Evolutionary conservation across 2,888 invertebrate genomes (phyloP).

Genomic region (Melipona bicolor): DNA sequence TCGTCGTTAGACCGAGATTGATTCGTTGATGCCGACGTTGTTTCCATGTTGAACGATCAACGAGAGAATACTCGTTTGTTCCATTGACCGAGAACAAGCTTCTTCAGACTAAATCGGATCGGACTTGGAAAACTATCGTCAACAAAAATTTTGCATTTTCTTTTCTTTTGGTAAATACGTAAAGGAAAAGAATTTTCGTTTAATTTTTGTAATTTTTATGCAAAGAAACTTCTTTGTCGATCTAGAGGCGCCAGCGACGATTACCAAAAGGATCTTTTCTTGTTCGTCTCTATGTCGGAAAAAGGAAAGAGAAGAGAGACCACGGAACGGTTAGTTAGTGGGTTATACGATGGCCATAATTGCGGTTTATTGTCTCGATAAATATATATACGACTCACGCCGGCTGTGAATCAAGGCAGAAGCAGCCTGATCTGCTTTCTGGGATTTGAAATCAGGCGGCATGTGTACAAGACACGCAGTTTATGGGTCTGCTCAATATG

Average conservation of each 20-base stretch:
- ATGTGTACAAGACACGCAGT: constrained; percentile 40
- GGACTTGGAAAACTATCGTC: not conserved
- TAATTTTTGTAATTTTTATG: not conserved
- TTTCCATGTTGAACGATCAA: constrained; percentile 38
- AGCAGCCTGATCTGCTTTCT: constrained; percentile 64
- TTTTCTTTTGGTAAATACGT: too few relatives aligned
- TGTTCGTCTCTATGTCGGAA: not conserved
- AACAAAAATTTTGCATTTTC: too few relatives aligned
- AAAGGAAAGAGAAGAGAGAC: constrained; percentile 25
- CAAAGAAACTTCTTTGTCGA: not conserved
- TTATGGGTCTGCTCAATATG: constrained; percentile 76
- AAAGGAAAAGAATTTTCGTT: not conserved
- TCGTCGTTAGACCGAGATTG: constrained; percentile 59
- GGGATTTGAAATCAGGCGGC: constrained; percentile 80
- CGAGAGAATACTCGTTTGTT: constrained; percentile 27
- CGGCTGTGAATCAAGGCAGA: constrained; percentile 54
- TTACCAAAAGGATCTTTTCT: not conserved
- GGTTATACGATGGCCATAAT: constrained; percentile 78
- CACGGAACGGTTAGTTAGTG: constrained; percentile 78
- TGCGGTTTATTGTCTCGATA: constrained; percentile 83
- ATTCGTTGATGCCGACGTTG: constrained; percentile 38
- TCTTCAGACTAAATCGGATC: too few relatives aligned
- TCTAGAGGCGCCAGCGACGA: constrained; percentile 1
- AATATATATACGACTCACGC: constrained; percentile 78
- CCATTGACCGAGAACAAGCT: not conserved